Percentiles rank a stretch among this genome's conserved stretches.
These are phyloP conservation scores for Neogale vison DNA, from an alignment of 2,113 vertebrate species.

Conservation along the genomic window DNA sequence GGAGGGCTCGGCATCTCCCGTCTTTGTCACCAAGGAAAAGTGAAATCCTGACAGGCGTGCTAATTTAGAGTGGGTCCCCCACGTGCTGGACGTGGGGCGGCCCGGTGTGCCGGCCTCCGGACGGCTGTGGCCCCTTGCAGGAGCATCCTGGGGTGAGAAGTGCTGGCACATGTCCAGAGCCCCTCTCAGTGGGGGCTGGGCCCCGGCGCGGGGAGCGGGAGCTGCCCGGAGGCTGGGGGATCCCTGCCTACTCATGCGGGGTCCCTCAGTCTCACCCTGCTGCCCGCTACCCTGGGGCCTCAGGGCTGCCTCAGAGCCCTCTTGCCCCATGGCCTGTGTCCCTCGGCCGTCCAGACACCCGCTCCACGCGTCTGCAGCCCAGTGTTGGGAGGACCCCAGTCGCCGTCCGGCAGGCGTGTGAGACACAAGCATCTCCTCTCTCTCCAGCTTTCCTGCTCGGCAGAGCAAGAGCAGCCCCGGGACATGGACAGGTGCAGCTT, in stretches of 20 bases:
- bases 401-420: neutral
- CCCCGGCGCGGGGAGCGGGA: neutral
- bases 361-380: too few relatives aligned
- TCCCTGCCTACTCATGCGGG: rapidly evolving
- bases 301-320: neutral
- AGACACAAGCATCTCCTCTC: too few relatives aligned
- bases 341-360: neutral
- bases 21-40: neutral
- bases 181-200: neutral
- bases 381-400: too few relatives aligned
- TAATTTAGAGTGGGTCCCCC: neutral
- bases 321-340: neutral
- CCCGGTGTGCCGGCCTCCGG: neutral
- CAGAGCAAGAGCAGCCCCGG: neutral
- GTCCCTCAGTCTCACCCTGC: neutral
- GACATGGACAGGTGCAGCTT: neutral
- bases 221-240: neutral
- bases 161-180: rapidly evolving
- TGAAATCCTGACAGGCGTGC: rapidly evolving
- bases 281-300: neutral
- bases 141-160: neutral
- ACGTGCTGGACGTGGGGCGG: rapidly evolving
- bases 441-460: neutral
- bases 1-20: neutral
- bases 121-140: neutral